These are phyloP conservation scores for Iphiclides podalirius DNA, from an alignment of 2,888 invertebrate genomes.

Conservation along the genomic window DNA sequence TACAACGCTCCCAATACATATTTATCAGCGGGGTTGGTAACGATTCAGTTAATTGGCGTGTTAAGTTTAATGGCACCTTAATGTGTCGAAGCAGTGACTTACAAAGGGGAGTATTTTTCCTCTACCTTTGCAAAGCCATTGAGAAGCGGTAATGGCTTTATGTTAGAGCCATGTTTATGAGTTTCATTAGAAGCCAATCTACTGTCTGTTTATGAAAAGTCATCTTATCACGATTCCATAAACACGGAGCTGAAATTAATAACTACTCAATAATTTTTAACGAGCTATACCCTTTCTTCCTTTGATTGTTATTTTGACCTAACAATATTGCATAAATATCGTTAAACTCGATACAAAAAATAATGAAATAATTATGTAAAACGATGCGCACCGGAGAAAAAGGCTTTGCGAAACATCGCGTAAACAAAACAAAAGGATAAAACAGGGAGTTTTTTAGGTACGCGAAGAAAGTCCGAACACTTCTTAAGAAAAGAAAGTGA, in stretches of 20 bases:
- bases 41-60: constrained; percentile 58
- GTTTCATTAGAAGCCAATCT: constrained; percentile 70
- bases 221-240: constrained; percentile 72
- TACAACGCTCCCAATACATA: constrained; percentile 19
- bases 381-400: background rate
- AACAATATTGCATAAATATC: too few species aligned
- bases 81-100: constrained; percentile 41
- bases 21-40: constrained; percentile 30
- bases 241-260: constrained; percentile 69
- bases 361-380: background rate
- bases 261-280: constrained; percentile 72
- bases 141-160: constrained; percentile 66
- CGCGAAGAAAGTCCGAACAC: constrained; percentile 2
- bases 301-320: background rate
- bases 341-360: background rate
- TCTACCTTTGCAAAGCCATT: constrained; percentile 56
- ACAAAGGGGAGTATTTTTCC: constrained; percentile 55
- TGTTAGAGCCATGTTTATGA: constrained; percentile 73
- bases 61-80: constrained; percentile 61
- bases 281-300: background rate
- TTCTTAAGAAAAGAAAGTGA: constrained; percentile 11
- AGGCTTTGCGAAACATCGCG: background rate
- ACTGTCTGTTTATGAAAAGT: too few species aligned
- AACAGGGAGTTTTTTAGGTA: background rate
- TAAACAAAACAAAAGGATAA: constrained; percentile 8